phyloP scores from a whole-genome alignment of 2,113 vertebrate genomes.

The Colossoma macropomum region DNA sequence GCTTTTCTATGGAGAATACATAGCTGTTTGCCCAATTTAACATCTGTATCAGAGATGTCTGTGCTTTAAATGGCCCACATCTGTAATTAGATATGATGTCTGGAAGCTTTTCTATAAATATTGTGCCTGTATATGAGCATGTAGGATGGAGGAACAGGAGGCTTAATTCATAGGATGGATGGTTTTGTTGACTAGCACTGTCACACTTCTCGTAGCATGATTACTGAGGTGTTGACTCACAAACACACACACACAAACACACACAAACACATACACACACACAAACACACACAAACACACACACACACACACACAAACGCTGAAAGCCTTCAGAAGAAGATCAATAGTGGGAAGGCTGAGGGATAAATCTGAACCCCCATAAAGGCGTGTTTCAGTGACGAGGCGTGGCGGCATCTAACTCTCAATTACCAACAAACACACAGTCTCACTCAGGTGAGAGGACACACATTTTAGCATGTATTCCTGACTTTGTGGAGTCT shows the following conservation, averaged over 20 bases:
- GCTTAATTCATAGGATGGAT: neutral
- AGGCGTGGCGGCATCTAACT: neutral
- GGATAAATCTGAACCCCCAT: constrained; percentile 11
- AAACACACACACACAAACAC: neutral
- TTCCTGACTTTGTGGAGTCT: neutral
- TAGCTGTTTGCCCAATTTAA: too few relatives aligned
- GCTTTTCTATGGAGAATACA: neutral
- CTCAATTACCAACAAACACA: constrained; percentile 7
- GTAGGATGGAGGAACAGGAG: neutral
- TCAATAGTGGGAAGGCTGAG: constrained; percentile 35
- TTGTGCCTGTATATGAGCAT: neutral
- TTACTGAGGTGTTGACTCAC: neutral
- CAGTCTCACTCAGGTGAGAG: neutral
- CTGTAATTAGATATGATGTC: neutral
- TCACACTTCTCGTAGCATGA: constrained; percentile 12
- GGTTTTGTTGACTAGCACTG: constrained; percentile 5
- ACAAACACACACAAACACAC: constrained; percentile 22
- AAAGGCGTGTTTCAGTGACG: neutral
- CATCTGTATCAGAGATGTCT: neutral
- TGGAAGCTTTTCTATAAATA: too few relatives aligned
- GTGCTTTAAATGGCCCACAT: too few relatives aligned
- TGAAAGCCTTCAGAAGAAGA: neutral
- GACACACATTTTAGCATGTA: neutral
- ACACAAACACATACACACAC: constrained; percentile 1
- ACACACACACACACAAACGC: constrained; percentile 27